phyloP scores from a whole-genome alignment of 2,113 vertebrate genomes.

The Halcyon senegalensis region DNA sequence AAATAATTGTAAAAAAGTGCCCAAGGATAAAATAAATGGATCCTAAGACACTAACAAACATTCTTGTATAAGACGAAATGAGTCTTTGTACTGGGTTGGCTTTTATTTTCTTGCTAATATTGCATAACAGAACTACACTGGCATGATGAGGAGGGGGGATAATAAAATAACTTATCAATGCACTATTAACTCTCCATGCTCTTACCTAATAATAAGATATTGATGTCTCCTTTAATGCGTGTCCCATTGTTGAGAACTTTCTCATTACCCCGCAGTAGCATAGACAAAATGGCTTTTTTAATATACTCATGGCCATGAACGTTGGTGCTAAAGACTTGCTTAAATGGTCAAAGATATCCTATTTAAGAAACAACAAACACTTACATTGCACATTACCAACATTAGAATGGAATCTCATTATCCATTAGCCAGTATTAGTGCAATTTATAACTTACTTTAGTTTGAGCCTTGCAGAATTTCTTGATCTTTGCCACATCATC shows the following conservation, averaged over 20 bases:
- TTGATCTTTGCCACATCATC: conserved; percentile 83
- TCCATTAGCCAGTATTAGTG: conserved; percentile 66
- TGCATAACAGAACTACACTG: conserved; percentile 62
- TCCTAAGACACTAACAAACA: conserved; percentile 65
- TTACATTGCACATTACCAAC: conserved; percentile 76
- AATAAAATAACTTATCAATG: conserved; percentile 81
- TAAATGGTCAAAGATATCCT: conserved; percentile 86
- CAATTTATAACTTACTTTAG: conserved; percentile 77
- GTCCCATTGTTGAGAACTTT: conserved; percentile 79
- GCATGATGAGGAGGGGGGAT: conserved; percentile 60
- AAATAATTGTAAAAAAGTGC: conserved; percentile 65
- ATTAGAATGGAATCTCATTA: conserved; percentile 76
- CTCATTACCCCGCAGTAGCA: conserved; percentile 81
- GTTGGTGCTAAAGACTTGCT: conserved; percentile 80
- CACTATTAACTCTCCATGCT: conserved; percentile 75
- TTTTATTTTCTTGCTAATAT: conserved; percentile 78
- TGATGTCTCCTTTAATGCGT: conserved; percentile 82
- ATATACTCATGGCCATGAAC: conserved; percentile 81
- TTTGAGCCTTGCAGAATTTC: conserved; percentile 84
- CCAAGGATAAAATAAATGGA: conserved; percentile 69
- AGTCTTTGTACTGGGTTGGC: conserved; percentile 56
- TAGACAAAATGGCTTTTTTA: conserved; percentile 84
- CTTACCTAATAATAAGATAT: conserved; percentile 87
- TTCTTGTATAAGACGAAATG: conserved; percentile 62
- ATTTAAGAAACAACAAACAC: conserved; percentile 78